Evolutionary conservation across 30 jellyfish, hydroid and myxozoan genomes (phyloP).

Genomic region (Turritopsis rubra): DNA sequence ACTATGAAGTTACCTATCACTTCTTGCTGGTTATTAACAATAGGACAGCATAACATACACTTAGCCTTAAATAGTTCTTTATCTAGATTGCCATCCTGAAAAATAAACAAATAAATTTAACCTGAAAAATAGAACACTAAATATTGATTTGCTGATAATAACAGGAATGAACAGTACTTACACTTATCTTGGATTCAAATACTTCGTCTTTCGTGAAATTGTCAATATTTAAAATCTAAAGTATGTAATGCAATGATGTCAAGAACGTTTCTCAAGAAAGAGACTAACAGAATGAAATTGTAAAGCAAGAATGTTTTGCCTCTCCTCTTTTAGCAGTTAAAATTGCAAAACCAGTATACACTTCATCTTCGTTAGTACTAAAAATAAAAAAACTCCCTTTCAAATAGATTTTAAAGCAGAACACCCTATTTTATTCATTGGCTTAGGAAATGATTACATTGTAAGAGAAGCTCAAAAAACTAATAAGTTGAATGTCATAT

Average conservation of each 20-base stretch:
- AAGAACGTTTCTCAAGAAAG: no score
- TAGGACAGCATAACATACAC: slow-evolving; percentile 90
- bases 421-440: no score
- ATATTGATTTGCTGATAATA: background rate
- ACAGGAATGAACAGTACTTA: background rate
- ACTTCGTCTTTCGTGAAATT: slow-evolving; percentile 33
- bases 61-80: slow-evolving; percentile 25
- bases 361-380: slow-evolving; percentile 30
- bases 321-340: slow-evolving; percentile 51
- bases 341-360: slow-evolving; percentile 61
- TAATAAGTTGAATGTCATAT: no score
- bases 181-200: background rate
- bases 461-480: no score
- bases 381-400: no score
- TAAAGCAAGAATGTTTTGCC: slow-evolving; percentile 28
- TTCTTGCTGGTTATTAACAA: slow-evolving; percentile 63
- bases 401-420: no score
- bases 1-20: slow-evolving; percentile 75
- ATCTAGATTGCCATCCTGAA: slow-evolving; percentile 19
- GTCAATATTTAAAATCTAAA: slow-evolving; percentile 48
- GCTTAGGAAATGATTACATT: no score
- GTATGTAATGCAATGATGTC: background rate
- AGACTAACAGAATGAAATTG: background rate
- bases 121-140: background rate
- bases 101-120: background rate